Evolutionary conservation across 1,140 invertebrate species (phyloP).

Genomic region (Campodea augens): DNA sequence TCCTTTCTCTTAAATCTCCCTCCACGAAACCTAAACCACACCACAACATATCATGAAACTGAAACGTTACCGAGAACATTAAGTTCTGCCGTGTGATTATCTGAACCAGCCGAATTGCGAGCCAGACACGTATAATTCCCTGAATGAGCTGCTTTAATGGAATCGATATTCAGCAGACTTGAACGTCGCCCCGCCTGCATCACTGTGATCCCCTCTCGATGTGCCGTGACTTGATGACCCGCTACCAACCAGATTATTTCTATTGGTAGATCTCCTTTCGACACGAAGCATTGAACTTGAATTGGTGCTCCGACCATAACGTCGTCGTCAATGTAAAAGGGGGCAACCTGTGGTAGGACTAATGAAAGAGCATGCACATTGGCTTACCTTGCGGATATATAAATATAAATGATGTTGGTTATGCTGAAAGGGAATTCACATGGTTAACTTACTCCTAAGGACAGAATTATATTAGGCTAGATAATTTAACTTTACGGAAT

Average conservation of each 20-base stretch:
- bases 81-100: constrained; percentile 42
- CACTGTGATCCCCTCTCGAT: constrained; percentile 18
- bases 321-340: constrained; percentile 35
- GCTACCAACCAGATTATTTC: constrained; percentile 38
- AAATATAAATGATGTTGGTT: too few relatives aligned
- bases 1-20: too few relatives aligned
- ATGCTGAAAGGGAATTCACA: too few relatives aligned
- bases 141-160: constrained; percentile 44
- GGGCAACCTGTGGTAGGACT: constrained; percentile 37
- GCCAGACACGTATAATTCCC: constrained; percentile 61
- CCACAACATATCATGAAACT: too few relatives aligned
- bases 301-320: constrained; percentile 29
- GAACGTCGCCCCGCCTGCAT: constrained; percentile 15
- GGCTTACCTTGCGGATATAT: too few relatives aligned
- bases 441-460: too few relatives aligned
- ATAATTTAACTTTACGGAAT: too few relatives aligned
- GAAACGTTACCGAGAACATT: constrained; percentile 53
- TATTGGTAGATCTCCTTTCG: constrained; percentile 34
- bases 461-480: too few relatives aligned
- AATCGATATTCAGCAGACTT: constrained; percentile 45
- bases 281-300: constrained; percentile 28
- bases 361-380: too few relatives aligned
- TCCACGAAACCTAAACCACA: too few relatives aligned
- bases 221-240: constrained; percentile 33
- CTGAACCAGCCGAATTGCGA: constrained; percentile 46